phyloP scores from a whole-genome alignment of 1,140 invertebrate species.

The Drosophila hydei region DNA sequence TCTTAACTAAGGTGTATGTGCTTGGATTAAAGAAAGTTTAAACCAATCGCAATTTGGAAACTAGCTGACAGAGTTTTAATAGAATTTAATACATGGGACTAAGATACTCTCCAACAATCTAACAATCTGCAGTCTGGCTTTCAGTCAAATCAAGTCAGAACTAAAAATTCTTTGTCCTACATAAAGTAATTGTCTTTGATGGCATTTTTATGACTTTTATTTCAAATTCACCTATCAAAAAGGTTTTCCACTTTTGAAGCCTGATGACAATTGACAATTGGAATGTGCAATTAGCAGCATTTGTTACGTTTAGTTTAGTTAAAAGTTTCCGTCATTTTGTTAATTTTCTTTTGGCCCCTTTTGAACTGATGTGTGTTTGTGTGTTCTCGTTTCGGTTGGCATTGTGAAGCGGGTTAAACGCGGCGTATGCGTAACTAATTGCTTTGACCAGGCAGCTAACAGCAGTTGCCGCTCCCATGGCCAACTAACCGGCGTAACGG shows the following conservation, averaged over 20 bases:
- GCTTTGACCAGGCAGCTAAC: conserved; percentile 49
- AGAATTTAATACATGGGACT: too few relatives aligned
- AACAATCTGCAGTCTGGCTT: too few relatives aligned
- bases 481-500: conserved; percentile 8
- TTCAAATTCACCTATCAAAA: neutral
- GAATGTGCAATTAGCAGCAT: conserved; percentile 26
- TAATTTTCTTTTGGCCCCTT: conserved; percentile 32
- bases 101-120: too few relatives aligned
- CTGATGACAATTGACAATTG: neutral
- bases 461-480: conserved; percentile 18
- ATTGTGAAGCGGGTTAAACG: conserved; percentile 39
- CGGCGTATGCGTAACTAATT: conserved; percentile 58
- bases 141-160: too few relatives aligned
- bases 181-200: too few relatives aligned
- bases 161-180: too few relatives aligned
- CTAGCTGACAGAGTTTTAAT: too few relatives aligned
- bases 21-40: too few relatives aligned
- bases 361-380: conserved; percentile 2
- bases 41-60: too few relatives aligned
- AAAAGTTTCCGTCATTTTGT: conserved; percentile 43
- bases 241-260: neutral
- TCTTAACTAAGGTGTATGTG: too few relatives aligned
- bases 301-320: conserved; percentile 33
- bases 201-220: too few relatives aligned
- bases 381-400: conserved; percentile 3